A percentile compares a stretch with the other conserved stretches of the same genome.
Evolutionary conservation across 2,888 invertebrate genomes (phyloP).

Genomic region (Furcula furcula): DNA sequence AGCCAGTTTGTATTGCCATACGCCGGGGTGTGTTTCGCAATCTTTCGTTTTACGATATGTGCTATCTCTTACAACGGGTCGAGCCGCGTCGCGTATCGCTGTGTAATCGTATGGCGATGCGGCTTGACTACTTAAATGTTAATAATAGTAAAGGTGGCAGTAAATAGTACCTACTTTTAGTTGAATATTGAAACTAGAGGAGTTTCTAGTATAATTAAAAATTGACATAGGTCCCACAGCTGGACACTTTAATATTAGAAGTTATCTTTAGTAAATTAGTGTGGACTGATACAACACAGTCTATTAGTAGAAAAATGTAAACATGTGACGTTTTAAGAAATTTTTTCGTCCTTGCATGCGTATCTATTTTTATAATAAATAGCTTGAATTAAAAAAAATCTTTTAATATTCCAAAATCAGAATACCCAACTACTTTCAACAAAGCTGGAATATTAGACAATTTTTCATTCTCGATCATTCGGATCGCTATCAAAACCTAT

Average conservation of each 20-base stretch:
- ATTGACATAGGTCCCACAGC: constrained; percentile 6
- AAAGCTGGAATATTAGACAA: too few relatives aligned
- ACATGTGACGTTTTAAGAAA: constrained; percentile 17
- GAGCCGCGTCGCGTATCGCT: too few relatives aligned
- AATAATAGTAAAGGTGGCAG: constrained; percentile 11
- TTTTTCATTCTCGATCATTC: too few relatives aligned
- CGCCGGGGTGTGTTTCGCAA: constrained; percentile 45
- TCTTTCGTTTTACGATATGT: constrained; percentile 25
- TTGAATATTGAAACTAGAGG: constrained; percentile 5
- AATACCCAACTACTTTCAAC: too few relatives aligned
- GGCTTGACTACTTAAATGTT: constrained; percentile 26
- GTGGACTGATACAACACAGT: constrained; percentile 16
- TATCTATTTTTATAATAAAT: constrained; percentile 38
- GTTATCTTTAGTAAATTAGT: constrained; percentile 25
- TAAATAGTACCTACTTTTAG: constrained; percentile 28
- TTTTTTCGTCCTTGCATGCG: constrained; percentile 28
- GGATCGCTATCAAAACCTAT: too few relatives aligned
- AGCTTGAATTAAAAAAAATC: constrained; percentile 14
- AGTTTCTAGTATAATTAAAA: not conserved
- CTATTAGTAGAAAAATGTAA: constrained; percentile 15
- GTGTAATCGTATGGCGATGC: too few relatives aligned
- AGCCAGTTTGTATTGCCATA: constrained; percentile 9
- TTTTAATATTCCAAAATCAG: too few relatives aligned
- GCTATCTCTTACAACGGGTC: too few relatives aligned
- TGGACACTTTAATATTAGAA: not conserved